Evolutionary conservation across 2,113 vertebrate species (phyloP), one percentile per base, ranked within the genome.

Genomic region (Rhombomys opimus): DNA sequence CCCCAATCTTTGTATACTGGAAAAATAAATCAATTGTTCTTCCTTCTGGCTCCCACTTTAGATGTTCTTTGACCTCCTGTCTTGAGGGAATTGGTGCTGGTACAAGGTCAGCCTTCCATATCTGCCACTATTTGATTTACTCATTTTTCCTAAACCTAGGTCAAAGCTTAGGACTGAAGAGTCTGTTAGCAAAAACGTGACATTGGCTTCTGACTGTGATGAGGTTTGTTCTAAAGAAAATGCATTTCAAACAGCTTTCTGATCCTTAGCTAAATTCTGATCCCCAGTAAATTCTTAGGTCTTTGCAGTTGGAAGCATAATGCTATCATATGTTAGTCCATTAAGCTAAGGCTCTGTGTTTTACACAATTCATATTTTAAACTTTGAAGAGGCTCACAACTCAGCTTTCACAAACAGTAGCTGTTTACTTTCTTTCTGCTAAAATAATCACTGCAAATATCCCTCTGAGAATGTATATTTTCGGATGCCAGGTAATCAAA

Each of bases 401-500:
- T 3, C 61, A 87, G 63, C 70, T 92, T 70, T 96, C 86, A 59
- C 87, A 96, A 96, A 80, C 25, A 92, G 68, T 41, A 68, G 77
- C 59, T 97, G 54, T 41, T 96, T 97, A 97, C 54, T 97, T 97
- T 94, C 63, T 78, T 88, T 94, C 77, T 68, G 85, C 27, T 93
- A 97, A 97, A 93, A 97, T 76, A 97, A 95, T 76, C 94, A 94
- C 89, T 63, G 78, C 93, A 97, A 97, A 97, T 88, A 96, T 70
- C 93, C 84, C 97, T 97, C 95, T 96, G 91, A 97, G 97, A 98
- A 96, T 91, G 73, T 96, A 87, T 97, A 96, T 97, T 97, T 98
- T 98, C 94, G 97, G 95, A 97, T 97, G 90, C 76, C 93, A 98
- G 95, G 94, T 97, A 98, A 98, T 97, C 97, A 98, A 97, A 98